Base-by-base conservation (phyloP, 2,113 vertebrate genomes). In the Phodopus roborovskii region DNA sequence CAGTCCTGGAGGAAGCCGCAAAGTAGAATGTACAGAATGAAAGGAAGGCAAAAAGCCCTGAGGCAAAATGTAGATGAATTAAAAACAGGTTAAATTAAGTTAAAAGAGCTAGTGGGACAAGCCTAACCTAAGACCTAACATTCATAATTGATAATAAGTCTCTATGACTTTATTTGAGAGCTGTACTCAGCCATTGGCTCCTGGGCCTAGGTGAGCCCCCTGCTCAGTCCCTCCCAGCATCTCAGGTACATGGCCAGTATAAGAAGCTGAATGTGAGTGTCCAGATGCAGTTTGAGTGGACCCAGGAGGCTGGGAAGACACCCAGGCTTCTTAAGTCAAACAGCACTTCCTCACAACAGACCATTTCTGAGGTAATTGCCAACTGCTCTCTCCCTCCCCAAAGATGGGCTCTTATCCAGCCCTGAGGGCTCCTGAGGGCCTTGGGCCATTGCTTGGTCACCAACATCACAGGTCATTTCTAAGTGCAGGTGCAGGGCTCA, bases 401-500 rank as follows among this genome's bases (percentile, higher is more conserved):
- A 20, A 81, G 45, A 48, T 1, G 17, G 36, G 79, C n/a, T 45
- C 56, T 68, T 74, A 58, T 74, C 89, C 28, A 68, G 70, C n/a
- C 9, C 79, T 6, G 70, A 33, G 48, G 60, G 56, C 5, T 13
- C 3, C 0, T 20, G 26, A 15, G 45, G 36, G 22, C 87, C 97
- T 96, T 0, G 28, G 85, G 62, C 89, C 92, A 60, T 92, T 95
- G 77, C 87, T 84, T 85, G 97, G 64, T 94, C 84, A 85, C 91
- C 53, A 17, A 74, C 85, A 68, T 62, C 95, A 94, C 92, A 95
- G 74, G 93, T 56, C 90, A 77, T 89, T 97, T 87, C 83, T 92
- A 92, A 95, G 62, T 50, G 96, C 93, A 97, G 97, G 97, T 79
- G 77, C 96, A 39, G 91, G 88, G 78, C 94, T 96, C 71, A 79